Percentiles rank a stretch among this genome's conserved stretches.
Evolutionary conservation across 2,888 invertebrate genomes (phyloP).

Genomic region (Neria commutata): DNA sequence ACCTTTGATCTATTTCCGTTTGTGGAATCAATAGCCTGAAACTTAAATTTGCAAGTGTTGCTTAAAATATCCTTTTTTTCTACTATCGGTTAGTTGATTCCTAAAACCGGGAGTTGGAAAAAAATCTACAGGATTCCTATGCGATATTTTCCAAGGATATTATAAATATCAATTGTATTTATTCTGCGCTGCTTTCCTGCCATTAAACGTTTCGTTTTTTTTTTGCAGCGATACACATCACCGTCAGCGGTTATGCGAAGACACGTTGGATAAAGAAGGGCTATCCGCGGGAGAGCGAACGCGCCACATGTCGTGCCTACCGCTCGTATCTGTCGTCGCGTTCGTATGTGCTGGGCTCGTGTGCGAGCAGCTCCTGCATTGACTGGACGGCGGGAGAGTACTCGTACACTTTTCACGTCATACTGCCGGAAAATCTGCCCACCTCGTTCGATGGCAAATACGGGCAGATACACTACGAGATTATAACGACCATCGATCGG

Average conservation of each 20-base stretch:
- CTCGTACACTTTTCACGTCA: conserved; percentile 79
- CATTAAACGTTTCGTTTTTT: too few relatives aligned
- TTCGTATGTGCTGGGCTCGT: conserved; percentile 57
- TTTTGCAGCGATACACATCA: conserved; percentile 62
- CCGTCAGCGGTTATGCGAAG: conserved; percentile 61
- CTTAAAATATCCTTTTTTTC: too few relatives aligned
- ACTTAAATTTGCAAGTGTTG: too few relatives aligned
- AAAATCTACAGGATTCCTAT: too few relatives aligned
- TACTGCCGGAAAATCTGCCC: conserved; percentile 68
- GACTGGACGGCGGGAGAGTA: conserved; percentile 73
- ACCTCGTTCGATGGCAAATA: conserved; percentile 79
- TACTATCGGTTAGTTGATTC: too few relatives aligned
- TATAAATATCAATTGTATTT: too few relatives aligned
- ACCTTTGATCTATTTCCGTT: too few relatives aligned
- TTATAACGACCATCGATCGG: conserved; percentile 79
- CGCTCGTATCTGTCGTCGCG: conserved; percentile 60
- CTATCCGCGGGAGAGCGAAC: conserved; percentile 60
- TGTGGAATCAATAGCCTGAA: too few relatives aligned
- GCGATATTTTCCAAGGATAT: too few relatives aligned
- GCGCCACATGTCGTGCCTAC: conserved; percentile 59
- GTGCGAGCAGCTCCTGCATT: conserved; percentile 65
- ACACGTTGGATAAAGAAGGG: conserved; percentile 62
- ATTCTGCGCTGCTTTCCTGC: too few relatives aligned
- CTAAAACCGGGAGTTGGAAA: too few relatives aligned
- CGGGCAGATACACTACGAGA: conserved; percentile 79